Evolutionary conservation across 1,140 invertebrate species (phyloP).

Genomic region (Heliconius congener): DNA sequence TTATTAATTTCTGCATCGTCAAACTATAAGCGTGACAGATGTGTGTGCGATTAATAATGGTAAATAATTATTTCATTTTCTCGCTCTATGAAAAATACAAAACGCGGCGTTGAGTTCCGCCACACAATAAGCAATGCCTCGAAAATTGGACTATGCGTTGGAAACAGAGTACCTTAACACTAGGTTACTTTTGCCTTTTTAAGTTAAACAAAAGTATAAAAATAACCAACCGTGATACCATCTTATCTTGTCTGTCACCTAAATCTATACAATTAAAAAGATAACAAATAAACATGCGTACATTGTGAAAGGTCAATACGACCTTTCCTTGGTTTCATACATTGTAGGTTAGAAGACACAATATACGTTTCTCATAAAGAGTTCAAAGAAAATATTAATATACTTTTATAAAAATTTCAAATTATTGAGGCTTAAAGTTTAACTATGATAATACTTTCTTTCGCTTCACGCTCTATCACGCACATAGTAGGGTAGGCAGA

Average conservation of each 20-base stretch:
- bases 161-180: too few relatives aligned
- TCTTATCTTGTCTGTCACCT: background rate
- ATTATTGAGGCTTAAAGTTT: too few relatives aligned
- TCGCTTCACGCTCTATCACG: background rate
- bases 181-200: too few relatives aligned
- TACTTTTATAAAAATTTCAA: background rate
- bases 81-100: too few relatives aligned
- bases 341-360: background rate
- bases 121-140: too few relatives aligned
- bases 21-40: too few relatives aligned
- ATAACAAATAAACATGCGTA: background rate
- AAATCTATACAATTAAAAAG: background rate
- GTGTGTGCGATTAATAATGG: too few relatives aligned
- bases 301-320: background rate
- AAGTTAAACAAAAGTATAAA: background rate
- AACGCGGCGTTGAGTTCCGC: too few relatives aligned
- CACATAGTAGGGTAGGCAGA: too few relatives aligned
- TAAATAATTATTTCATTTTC: too few relatives aligned
- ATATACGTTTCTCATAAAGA: background rate
- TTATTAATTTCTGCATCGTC: too few relatives aligned
- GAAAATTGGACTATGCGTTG: too few relatives aligned
- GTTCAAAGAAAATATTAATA: background rate
- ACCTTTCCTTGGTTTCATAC: background rate
- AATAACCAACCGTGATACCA: background rate
- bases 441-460: background rate